Evolutionary conservation across 2,113 vertebrate species (phyloP).

Genomic region (Corythornis vintsioides): DNA sequence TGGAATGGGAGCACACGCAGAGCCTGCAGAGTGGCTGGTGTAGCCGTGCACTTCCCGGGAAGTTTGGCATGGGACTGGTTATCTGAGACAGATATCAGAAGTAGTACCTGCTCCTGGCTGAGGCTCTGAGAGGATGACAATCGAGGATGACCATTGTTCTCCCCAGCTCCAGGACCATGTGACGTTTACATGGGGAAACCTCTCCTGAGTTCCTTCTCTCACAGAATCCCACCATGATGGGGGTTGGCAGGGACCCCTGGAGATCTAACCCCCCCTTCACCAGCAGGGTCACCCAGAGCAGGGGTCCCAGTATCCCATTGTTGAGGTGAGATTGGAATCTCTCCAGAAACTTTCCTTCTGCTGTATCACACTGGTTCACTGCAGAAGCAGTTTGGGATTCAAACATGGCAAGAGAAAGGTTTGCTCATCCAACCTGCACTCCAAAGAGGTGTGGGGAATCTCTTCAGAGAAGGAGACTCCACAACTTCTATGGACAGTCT

Average conservation of each 20-base stretch:
- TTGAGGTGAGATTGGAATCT: not conserved
- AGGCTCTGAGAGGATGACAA: not conserved
- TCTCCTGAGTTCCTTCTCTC: not conserved
- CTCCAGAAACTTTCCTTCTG: too few species aligned
- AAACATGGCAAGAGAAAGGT: too few species aligned
- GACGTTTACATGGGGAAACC: not conserved
- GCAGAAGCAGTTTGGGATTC: too few species aligned
- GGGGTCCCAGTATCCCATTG: too few species aligned
- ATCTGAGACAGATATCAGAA: not conserved
- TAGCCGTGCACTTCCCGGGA: accelerated
- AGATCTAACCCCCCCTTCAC: not conserved
- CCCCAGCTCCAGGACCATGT: not conserved
- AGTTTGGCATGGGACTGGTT: not conserved
- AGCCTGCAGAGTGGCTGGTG: not conserved
- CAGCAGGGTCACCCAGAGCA: not conserved
- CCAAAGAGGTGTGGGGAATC: too few species aligned
- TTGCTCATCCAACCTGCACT: too few species aligned
- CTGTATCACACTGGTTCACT: too few species aligned
- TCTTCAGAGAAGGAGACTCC: not conserved
- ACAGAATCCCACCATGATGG: not conserved
- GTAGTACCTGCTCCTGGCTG: not conserved
- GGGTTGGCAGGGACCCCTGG: not conserved
- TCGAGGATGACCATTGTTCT: not conserved
- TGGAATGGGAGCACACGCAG: too few species aligned
- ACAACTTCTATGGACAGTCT: not conserved